These are phyloP conservation scores for Tachysurus fulvidraco DNA, from an alignment of 2,113 vertebrate genomes.

Conservation along the genomic window DNA sequence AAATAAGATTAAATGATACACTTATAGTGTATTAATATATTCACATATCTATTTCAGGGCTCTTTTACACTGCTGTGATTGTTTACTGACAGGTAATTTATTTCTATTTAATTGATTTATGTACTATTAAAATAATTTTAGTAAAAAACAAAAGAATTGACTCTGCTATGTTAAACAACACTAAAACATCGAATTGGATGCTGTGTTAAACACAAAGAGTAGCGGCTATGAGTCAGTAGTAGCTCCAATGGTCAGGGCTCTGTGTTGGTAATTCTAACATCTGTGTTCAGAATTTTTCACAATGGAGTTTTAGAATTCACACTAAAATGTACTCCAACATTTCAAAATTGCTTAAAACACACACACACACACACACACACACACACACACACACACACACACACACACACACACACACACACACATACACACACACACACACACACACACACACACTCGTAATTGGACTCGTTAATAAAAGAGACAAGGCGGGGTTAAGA, in stretches of 20 bases:
- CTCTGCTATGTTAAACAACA: neutral
- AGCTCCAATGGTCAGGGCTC: too few relatives aligned
- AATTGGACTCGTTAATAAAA: too few relatives aligned
- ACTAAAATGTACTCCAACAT: neutral
- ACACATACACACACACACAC: too few relatives aligned
- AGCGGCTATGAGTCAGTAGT: too few relatives aligned
- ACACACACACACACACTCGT: too few relatives aligned
- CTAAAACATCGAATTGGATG: neutral
- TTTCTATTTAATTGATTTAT: neutral
- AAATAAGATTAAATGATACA: neutral
- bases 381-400: neutral
- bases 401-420: too few relatives aligned
- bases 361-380: neutral
- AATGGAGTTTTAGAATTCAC: neutral
- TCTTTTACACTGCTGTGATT: neutral
- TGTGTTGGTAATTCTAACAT: too few relatives aligned
- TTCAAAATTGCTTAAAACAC: neutral
- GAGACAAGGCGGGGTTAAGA: neutral
- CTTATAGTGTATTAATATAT: neutral
- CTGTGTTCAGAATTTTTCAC: too few relatives aligned
- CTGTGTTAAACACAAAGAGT: neutral
- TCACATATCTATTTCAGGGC: neutral
- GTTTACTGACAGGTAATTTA: neutral
- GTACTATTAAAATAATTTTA: neutral
- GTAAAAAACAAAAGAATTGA: neutral